Percentiles rank a stretch among this genome's conserved stretches.
These are phyloP conservation scores for Coptodon bakossiorum DNA, from an alignment of 2,113 vertebrate species.

Conservation along the genomic window DNA sequence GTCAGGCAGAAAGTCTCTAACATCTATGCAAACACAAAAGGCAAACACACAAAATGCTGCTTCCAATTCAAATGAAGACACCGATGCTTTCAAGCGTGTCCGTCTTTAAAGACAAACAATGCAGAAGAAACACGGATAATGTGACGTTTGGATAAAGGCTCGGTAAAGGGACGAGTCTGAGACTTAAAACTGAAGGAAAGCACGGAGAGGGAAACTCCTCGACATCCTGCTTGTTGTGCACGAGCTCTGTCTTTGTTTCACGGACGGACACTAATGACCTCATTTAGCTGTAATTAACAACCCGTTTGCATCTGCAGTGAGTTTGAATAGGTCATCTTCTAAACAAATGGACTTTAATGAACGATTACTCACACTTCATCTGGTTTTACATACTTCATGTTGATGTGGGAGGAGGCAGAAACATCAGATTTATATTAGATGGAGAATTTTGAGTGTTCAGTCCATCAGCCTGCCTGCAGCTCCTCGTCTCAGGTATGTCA, in stretches of 20 bases:
- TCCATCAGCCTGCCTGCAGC: fast-evolving
- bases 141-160: neutral
- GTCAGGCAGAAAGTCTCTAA: neutral
- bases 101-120: neutral
- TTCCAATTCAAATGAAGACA: neutral
- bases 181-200: neutral
- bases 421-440: neutral
- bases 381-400: neutral
- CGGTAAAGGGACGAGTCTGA: fast-evolving
- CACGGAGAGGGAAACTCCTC: neutral
- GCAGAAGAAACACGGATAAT: neutral
- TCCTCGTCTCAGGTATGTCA: neutral
- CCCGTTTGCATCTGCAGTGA: neutral
- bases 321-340: neutral
- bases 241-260: neutral
- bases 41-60: neutral
- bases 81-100: neutral
- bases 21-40: neutral
- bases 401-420: neutral
- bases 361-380: neutral
- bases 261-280: neutral
- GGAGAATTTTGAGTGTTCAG: neutral
- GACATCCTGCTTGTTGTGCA: fast-evolving
- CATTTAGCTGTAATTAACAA: neutral
- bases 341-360: neutral